These are phyloP conservation scores for Phacellophora camtschatica DNA, from an alignment of 30 jellyfish, hydroid and myxozoan genomes.

Conservation along the genomic window DNA sequence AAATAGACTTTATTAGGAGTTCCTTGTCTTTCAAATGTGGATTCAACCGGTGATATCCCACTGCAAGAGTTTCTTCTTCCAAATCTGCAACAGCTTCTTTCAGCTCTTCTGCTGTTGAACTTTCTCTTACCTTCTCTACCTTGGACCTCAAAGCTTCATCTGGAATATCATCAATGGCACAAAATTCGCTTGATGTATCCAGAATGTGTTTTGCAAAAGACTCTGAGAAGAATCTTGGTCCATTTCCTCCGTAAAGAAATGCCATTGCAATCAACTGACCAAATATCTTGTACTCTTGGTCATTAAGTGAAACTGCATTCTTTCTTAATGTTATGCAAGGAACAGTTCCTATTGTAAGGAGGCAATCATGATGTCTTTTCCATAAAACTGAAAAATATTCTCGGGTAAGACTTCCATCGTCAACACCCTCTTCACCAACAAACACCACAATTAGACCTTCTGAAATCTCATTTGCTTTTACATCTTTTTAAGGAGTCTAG, in stretches of 20 bases:
- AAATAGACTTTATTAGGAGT: background rate
- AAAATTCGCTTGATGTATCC: background rate
- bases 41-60: background rate
- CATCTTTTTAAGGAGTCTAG: background rate
- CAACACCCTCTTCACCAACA: slow-evolving; percentile 2
- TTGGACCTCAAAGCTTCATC: background rate
- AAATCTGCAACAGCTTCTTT: background rate
- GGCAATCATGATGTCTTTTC: background rate
- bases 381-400: background rate
- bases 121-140: background rate
- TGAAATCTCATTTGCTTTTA: background rate
- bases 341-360: background rate
- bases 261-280: background rate
- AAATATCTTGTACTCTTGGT: background rate
- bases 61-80: background rate
- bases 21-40: background rate
- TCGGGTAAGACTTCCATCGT: background rate
- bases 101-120: slow-evolving; percentile 2
- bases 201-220: background rate
- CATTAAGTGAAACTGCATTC: background rate
- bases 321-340: background rate
- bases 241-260: background rate
- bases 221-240: background rate
- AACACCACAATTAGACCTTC: background rate
- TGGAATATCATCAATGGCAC: background rate